Evolutionary conservation across 2,113 vertebrate species (phyloP).

Genomic region (Gorilla gorilla): DNA sequence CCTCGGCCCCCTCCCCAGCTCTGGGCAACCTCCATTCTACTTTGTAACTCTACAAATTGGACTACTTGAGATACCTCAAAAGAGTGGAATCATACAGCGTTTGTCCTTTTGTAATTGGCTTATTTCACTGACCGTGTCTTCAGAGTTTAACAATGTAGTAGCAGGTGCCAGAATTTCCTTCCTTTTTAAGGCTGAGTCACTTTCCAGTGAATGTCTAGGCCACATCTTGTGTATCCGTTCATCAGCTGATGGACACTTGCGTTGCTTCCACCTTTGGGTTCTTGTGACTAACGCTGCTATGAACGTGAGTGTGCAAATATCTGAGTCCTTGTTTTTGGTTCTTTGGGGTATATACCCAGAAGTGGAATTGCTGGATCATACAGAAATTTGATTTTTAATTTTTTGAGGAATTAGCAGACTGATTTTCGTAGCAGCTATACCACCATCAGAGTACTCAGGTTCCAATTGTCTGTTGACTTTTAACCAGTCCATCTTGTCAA

Average conservation of each 20-base stretch:
- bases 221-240: not conserved
- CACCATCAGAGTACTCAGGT: not conserved
- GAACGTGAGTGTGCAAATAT: not conserved
- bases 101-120: not conserved
- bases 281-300: not conserved
- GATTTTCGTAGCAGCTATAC: not conserved
- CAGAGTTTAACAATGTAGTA: not conserved
- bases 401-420: not conserved
- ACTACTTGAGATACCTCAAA: not conserved
- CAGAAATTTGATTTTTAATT: not conserved
- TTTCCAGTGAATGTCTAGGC: not conserved
- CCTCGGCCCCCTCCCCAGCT: accelerated
- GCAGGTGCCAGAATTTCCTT: not conserved
- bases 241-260: not conserved
- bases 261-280: not conserved
- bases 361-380: not conserved
- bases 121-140: not conserved
- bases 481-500: not conserved
- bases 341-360: not conserved
- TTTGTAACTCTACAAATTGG: not conserved
- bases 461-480: not conserved
- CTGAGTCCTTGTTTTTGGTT: not conserved
- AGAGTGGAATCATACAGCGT: accelerated
- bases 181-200: not conserved
- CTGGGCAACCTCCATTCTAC: not conserved